Percentiles rank a stretch among this genome's conserved stretches.
phyloP scores from a whole-genome alignment of 1,140 invertebrate genomes.

The Euglossa dilemma region DNA sequence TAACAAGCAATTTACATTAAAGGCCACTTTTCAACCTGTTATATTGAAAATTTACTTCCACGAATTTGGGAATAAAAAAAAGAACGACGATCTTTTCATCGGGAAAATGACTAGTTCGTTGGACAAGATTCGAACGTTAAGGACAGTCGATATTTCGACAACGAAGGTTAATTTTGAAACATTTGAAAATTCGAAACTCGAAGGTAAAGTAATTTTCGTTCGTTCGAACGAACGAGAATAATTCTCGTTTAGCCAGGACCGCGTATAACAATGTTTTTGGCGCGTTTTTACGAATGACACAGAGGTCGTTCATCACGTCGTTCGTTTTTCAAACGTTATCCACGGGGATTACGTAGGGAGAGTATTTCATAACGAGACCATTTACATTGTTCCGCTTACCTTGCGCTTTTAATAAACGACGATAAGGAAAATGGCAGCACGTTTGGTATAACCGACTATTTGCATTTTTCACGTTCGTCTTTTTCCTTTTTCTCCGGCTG shows the following conservation, averaged over 20 bases:
- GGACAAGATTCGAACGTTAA: neutral
- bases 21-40: too few relatives aligned
- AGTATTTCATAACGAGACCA: slow-evolving; percentile 21
- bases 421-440: slow-evolving; percentile 12
- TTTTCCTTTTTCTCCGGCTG: neutral
- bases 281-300: neutral
- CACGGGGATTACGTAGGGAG: slow-evolving; percentile 15
- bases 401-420: slow-evolving; percentile 43
- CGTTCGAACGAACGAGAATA: neutral
- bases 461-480: neutral
- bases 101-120: too few relatives aligned
- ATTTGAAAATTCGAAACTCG: neutral
- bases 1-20: too few relatives aligned
- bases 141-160: neutral
- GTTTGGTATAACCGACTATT: slow-evolving; percentile 11
- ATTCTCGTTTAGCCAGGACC: neutral
- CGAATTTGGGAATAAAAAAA: too few relatives aligned
- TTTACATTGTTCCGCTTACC: slow-evolving; percentile 31
- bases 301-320: neutral
- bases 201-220: neutral
- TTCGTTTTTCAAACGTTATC: slow-evolving; percentile 18
- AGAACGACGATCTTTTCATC: too few relatives aligned
- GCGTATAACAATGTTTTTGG: slow-evolving; percentile 3
- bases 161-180: neutral
- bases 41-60: too few relatives aligned